Evolutionary conservation across 2,888 invertebrate species (phyloP), one percentile per base, ranked within the genome.

Genomic region (Imbricaverruca yamaguchii): DNA sequence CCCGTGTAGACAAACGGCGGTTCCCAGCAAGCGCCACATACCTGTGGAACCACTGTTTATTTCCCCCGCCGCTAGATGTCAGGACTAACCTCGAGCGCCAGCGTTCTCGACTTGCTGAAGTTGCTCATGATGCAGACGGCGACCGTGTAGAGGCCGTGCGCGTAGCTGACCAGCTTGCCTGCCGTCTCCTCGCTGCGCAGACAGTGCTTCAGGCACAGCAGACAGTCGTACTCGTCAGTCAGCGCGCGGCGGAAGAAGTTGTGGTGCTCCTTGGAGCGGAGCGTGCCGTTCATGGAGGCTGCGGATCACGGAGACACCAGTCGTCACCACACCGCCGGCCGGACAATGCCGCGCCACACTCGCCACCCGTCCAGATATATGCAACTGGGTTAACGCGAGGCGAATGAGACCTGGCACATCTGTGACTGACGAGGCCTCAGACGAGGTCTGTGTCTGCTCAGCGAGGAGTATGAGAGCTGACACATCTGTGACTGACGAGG

Each of bases 151-250:
- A 95, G 90, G 12, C 95, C 95, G 25, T 93, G 92, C 11, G 94
- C 92, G 18, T 93, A 92, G 18, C 91, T 90, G 25, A 93, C 92
- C 84, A 95, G 88, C 83, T 93, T 90, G 81, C 93, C 89, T 69
- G 93, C 91, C 80, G 94, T 93, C 86, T 95, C 95, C 78, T 92
- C 90, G 85, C 94, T 94, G 82, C 94, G 89, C 83, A 91, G 91
- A 87, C 94, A 94, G 83, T 92, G 92, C 86, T 93, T 92, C 9
- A 96, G 89, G 85, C 96, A 96, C 88, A 96, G 94, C 88, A 96
- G 90, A 87, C 95, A 96, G 82, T 95, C 93, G 84, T 95, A 89
- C 87, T 96, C 96, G 87, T 96, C 96, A 63, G 95, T 89, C 82
- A 95, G 89, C 0, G 93, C 93, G 83, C 94, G 89, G 79, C 93